Conservation (phyloP, 2,113 vertebrate genomes). For the Petaurus breviceps region DNA sequence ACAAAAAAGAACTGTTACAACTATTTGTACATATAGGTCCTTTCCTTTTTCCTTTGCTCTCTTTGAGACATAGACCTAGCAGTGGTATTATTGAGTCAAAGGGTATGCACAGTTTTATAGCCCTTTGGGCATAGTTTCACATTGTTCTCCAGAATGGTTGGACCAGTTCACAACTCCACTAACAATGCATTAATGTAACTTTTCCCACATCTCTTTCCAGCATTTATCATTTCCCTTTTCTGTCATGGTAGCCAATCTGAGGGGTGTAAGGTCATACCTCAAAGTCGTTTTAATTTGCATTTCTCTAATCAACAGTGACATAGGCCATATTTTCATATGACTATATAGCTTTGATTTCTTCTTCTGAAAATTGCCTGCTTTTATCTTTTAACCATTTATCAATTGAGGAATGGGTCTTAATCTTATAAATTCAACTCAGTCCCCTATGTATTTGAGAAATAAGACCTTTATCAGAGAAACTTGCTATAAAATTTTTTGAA, state of each 20-base stretch:
- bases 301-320: neutral
- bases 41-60: neutral
- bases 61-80: neutral
- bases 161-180: neutral
- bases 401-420: neutral
- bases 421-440: neutral
- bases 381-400: neutral
- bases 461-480: neutral
- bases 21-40: neutral
- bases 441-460: neutral
- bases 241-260: neutral
- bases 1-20: neutral
- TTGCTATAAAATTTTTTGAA: neutral
- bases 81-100: neutral
- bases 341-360: neutral
- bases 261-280: neutral
- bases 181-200: neutral
- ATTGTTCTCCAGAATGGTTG: neutral
- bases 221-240: neutral
- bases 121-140: neutral
- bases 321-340: neutral
- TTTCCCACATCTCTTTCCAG: neutral
- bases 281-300: neutral
- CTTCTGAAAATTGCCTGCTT: neutral
- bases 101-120: neutral